A percentile compares a stretch with the other conserved stretches of the same genome.
phyloP scores from a whole-genome alignment of 2,113 vertebrate genomes.

The Paratilapia polleni region DNA sequence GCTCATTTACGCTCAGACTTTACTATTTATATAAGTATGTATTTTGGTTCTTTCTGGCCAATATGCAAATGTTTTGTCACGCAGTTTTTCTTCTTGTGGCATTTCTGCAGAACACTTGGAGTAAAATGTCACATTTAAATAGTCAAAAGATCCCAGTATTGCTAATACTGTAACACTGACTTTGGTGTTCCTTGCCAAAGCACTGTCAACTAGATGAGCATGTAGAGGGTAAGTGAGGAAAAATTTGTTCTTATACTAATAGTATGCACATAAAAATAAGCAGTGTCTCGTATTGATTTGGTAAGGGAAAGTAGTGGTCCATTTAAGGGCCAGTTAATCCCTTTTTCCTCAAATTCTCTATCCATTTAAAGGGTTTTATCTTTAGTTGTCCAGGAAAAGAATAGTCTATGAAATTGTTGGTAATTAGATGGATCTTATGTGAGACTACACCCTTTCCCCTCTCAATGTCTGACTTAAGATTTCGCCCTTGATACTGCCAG shows the following conservation, averaged over 20 bases:
- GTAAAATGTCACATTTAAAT: not conserved
- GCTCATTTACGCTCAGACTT: not conserved
- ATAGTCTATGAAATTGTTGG: not conserved
- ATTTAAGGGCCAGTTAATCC: not conserved
- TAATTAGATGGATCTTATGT: not conserved
- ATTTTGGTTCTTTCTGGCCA: not conserved
- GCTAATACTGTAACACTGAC: not conserved
- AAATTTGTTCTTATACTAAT: not conserved
- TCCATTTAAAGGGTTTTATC: not conserved
- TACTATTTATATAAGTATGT: not conserved
- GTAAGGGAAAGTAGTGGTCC: not conserved
- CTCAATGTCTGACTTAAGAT: not conserved
- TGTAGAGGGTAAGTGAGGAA: not conserved
- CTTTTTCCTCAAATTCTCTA: not conserved
- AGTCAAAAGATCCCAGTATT: not conserved
- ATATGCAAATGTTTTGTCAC: constrained; percentile 8
- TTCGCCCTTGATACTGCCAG: not conserved
- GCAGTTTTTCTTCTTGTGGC: constrained; percentile 11
- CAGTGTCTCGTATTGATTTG: not conserved
- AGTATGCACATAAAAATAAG: not conserved
- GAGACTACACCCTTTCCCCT: not conserved
- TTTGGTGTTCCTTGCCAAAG: not conserved
- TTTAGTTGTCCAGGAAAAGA: not conserved
- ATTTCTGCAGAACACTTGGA: constrained; percentile 27
- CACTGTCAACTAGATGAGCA: not conserved